Evolutionary conservation across 2,113 vertebrate genomes (phyloP).

Genomic region (Rhinolophus sinicus): DNA sequence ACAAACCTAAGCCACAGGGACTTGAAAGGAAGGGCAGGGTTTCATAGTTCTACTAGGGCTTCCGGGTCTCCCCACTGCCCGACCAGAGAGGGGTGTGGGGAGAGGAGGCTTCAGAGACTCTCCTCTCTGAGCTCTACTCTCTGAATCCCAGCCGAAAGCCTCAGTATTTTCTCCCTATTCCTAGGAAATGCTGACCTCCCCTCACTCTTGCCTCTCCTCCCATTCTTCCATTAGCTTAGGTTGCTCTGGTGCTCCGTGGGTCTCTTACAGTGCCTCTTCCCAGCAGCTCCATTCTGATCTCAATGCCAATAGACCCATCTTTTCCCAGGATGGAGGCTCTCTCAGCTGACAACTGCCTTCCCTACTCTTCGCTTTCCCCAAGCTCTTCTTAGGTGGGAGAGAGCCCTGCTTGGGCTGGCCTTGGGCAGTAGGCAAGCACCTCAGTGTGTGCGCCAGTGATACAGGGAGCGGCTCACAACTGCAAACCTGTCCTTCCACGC

Average conservation of each 20-base stretch:
- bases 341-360: not conserved
- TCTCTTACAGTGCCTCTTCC: not conserved
- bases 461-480: not conserved
- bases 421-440: not conserved
- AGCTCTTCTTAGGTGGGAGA: not conserved
- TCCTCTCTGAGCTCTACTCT: not conserved
- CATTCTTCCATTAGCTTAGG: not conserved
- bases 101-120: not conserved
- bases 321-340: not conserved
- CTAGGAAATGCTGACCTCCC: not conserved
- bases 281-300: not conserved
- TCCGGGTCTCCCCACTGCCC: not conserved
- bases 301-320: not conserved
- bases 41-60: not conserved
- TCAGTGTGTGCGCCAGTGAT: too few species aligned
- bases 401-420: not conserved
- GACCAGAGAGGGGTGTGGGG: not conserved
- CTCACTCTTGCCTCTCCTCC: not conserved
- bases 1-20: not conserved
- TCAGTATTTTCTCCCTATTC: not conserved
- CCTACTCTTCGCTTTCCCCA: not conserved
- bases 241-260: not conserved
- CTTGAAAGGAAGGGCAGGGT: not conserved
- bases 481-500: not conserved
- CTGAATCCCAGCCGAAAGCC: not conserved